Base-by-base conservation (phyloP, 2,797 vertebrate species). In the Gymnothorax javanicus region DNA sequence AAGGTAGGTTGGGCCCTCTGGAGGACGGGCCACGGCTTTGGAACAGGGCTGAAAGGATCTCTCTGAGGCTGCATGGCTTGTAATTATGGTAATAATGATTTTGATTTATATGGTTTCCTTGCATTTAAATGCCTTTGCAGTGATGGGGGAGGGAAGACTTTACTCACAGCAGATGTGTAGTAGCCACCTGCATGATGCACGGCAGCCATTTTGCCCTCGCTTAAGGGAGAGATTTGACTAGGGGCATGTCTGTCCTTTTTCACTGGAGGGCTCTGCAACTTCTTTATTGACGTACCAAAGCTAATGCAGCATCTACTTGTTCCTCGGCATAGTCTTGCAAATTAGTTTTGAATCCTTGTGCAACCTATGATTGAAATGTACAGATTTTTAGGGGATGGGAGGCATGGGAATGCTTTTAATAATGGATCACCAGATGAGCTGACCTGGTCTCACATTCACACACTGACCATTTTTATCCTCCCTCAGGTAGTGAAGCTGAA, bases 401-500 rank as follows among this genome's bases (percentile, higher is more conserved):
- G n/a, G n/a, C 13, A 15, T 62, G 9, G 1, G 11, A 50, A 43
- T 77, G 9, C 8, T 57, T 59, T 58, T 83, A 33, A 23, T 69
- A 71, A 71, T 25, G 25, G 67, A 25, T 11, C 69, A 0, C 9
- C 27, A 33, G 62, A 23, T 2, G 23, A 33, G 12, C 69, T 12
- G 15, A 73, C 25, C 25, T 73, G 27, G 11, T 33, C 69, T 17
- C 59, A 43, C 60, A 27, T 57, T 3, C 6, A 17, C 27, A 15
- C 20, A 5, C 7, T 60, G 50, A 54, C 8, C 27, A 52, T 6
- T 9, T 33, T n/a, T 7, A 7, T 73, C 85, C 69, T 87, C 82
- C 56, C 79, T 57, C 88, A 97, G 98, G 97, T 98, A 88, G 97
- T 98, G 84, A 98, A 98, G 92, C 96, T 98, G 96, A 98, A 98